Conservation (phyloP, 2,888 invertebrate species). For the Leucophenga montana region DNA sequence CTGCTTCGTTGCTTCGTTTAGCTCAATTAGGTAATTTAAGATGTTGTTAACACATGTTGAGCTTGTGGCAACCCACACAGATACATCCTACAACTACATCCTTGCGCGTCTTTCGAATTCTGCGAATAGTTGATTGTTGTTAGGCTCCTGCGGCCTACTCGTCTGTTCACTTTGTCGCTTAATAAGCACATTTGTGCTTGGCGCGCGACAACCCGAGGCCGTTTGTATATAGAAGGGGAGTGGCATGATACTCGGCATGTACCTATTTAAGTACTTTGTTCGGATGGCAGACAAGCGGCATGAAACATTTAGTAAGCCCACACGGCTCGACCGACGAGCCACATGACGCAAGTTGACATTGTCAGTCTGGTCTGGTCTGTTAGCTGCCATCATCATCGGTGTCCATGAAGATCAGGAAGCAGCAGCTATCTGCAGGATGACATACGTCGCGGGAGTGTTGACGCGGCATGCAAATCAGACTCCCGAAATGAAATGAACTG, state of each 20-base stretch:
- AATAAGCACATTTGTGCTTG: conserved; percentile 15
- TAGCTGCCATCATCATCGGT: too few species aligned
- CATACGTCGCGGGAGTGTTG: not conserved
- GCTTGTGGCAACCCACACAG: conserved; percentile 5
- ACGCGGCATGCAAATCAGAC: conserved; percentile 14
- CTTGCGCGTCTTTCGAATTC: not conserved
- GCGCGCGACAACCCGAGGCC: conserved; percentile 17
- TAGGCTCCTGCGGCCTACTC: not conserved
- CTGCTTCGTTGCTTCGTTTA: not conserved
- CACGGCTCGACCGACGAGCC: not conserved
- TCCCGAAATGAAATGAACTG: too few species aligned
- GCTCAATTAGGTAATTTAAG: conserved; percentile 20
- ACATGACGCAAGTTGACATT: not conserved
- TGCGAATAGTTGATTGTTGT: not conserved
- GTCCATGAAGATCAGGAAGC: too few species aligned
- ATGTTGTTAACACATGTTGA: conserved; percentile 21
- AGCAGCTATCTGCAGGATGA: too few species aligned
- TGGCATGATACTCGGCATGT: too few species aligned
- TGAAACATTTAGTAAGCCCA: not conserved
- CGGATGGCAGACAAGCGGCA: not conserved
- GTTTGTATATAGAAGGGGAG: not conserved
- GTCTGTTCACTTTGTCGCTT: conserved; percentile 3
- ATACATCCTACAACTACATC: not conserved
- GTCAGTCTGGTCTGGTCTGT: not conserved
- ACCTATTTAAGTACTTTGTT: too few species aligned